These are phyloP conservation scores for Melanerpes formicivorus DNA, from an alignment of 2,113 vertebrate species.

Conservation along the genomic window DNA sequence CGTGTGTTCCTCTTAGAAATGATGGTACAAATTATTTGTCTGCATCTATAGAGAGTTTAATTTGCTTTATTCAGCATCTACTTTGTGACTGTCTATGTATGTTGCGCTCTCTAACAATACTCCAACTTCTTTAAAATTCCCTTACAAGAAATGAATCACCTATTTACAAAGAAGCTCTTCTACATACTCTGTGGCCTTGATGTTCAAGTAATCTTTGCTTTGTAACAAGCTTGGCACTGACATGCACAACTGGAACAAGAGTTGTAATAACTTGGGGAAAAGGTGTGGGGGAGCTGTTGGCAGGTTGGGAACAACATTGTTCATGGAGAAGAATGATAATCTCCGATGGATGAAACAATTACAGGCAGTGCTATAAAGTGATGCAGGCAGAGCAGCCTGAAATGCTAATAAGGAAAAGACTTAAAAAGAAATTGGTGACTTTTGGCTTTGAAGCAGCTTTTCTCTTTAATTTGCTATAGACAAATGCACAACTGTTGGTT, in stretches of 20 bases:
- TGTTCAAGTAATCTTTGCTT: neutral
- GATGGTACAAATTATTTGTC: neutral
- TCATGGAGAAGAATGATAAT: neutral
- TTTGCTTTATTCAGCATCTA: neutral
- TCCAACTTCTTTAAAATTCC: neutral
- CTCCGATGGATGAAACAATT: neutral
- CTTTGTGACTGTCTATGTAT: neutral
- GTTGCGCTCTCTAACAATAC: neutral
- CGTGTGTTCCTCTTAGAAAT: neutral
- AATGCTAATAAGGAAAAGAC: constrained; percentile 16
- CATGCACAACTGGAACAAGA: neutral
- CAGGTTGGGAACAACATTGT: neutral
- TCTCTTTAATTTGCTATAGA: neutral
- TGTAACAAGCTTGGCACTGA: neutral
- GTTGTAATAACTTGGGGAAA: neutral
- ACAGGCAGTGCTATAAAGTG: neutral
- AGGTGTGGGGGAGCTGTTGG: neutral
- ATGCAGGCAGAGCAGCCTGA: neutral
- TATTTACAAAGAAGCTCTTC: neutral
- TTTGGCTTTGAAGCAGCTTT: constrained; percentile 5
- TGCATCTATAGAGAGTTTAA: neutral
- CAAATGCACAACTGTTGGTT: neutral
- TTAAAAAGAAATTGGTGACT: neutral
- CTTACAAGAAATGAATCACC: neutral
- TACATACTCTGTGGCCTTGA: neutral